Conservation (phyloP, 1,140 invertebrate species). For the Sesamia nonagrioides region DNA sequence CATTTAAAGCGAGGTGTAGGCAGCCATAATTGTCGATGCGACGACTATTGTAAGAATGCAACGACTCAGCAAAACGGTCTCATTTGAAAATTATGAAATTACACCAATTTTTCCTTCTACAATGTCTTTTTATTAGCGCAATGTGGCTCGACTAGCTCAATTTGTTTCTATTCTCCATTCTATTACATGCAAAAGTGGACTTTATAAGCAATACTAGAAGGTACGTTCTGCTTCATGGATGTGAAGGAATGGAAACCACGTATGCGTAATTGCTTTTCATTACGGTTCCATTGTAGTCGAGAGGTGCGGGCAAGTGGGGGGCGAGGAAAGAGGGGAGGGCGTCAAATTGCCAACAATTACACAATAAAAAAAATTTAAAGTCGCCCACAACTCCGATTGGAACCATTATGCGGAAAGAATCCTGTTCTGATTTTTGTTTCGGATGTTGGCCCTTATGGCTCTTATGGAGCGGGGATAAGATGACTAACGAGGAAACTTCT, state of each 20-base stretch:
- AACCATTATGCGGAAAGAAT: slow-evolving; percentile 39
- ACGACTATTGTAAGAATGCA: slow-evolving; percentile 47
- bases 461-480: too few species aligned
- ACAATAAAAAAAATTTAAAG: slow-evolving; percentile 84
- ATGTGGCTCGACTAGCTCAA: slow-evolving; percentile 76
- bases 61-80: slow-evolving; percentile 57
- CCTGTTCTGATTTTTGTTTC: slow-evolving; percentile 5
- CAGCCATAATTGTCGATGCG: slow-evolving; percentile 40
- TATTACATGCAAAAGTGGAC: slow-evolving; percentile 48
- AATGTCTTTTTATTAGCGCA: slow-evolving; percentile 85
- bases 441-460: background rate
- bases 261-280: slow-evolving; percentile 87
- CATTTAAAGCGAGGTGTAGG: slow-evolving; percentile 12
- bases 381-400: slow-evolving; percentile 40
- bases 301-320: slow-evolving; percentile 56
- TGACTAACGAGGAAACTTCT: too few species aligned
- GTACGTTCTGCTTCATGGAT: slow-evolving; percentile 48
- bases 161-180: slow-evolving; percentile 81
- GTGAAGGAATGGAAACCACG: slow-evolving; percentile 70
- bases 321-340: slow-evolving; percentile 44
- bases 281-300: slow-evolving; percentile 83
- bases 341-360: slow-evolving; percentile 83
- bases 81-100: slow-evolving; percentile 82
- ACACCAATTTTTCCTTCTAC: slow-evolving; percentile 80
- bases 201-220: slow-evolving; percentile 47